Percentiles rank a stretch among this genome's conserved stretches.
These are phyloP conservation scores for Mya arenaria DNA, from an alignment of 1,140 invertebrate species.

Conservation along the genomic window DNA sequence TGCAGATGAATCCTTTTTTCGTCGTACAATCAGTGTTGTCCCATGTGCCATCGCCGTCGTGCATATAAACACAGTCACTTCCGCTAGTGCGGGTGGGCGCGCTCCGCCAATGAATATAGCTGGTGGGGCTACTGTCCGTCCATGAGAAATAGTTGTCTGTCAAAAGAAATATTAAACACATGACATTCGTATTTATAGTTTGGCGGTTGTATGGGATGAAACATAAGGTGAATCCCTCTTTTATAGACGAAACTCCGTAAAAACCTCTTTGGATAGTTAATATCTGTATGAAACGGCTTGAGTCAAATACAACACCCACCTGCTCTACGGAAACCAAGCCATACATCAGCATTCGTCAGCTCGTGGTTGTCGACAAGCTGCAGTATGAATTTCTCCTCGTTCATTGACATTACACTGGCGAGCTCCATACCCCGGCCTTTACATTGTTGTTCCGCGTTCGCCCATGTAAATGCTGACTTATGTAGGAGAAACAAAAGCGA, in stretches of 20 bases:
- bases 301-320: slow-evolving; percentile 6
- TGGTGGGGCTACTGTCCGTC: background rate
- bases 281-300: too few species aligned
- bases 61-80: slow-evolving; percentile 35
- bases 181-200: too few species aligned
- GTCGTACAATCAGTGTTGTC: background rate
- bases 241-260: too few species aligned
- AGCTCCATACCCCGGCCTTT: slow-evolving; percentile 22
- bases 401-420: background rate
- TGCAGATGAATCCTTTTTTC: slow-evolving; percentile 17
- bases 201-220: too few species aligned
- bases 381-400: slow-evolving; percentile 33
- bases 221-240: too few species aligned
- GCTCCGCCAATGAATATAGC: slow-evolving; percentile 31
- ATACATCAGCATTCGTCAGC: background rate
- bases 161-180: too few species aligned
- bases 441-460: slow-evolving; percentile 20
- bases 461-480: too few species aligned
- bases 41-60: slow-evolving; percentile 12
- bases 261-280: too few species aligned
- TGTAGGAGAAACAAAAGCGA: too few species aligned
- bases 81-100: background rate
- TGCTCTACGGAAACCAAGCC: slow-evolving; percentile 38
- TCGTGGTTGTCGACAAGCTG: background rate
- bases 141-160: slow-evolving; percentile 30